Evolutionary conservation across 2,113 vertebrate genomes (phyloP).

Genomic region (Pongo abelii): DNA sequence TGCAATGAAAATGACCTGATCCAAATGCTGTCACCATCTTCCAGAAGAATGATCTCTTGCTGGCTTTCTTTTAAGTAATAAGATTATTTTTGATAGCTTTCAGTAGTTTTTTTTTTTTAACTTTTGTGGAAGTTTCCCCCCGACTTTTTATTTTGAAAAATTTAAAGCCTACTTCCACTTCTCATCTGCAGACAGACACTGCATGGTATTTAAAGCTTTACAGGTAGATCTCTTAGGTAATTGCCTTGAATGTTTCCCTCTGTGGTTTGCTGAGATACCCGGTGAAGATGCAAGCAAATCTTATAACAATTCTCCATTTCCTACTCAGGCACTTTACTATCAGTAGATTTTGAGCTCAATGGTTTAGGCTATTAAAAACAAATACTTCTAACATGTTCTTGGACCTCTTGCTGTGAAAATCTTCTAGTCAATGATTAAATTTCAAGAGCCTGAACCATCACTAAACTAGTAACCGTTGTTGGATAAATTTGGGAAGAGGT

Average conservation of each 20-base stretch:
- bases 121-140: background rate
- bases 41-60: background rate
- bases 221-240: background rate
- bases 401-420: background rate
- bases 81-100: background rate
- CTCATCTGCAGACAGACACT: background rate
- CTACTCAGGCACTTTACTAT: background rate
- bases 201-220: background rate
- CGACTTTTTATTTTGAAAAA: constrained; percentile 4
- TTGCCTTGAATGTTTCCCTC: background rate
- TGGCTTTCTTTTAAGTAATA: background rate
- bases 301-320: background rate
- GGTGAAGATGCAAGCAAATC: background rate
- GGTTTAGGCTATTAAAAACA: background rate
- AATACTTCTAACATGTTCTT: background rate
- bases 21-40: background rate
- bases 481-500: background rate
- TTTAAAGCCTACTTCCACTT: background rate
- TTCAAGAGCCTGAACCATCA: background rate
- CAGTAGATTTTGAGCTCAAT: background rate
- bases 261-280: background rate
- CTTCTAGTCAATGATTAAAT: background rate
- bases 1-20: background rate
- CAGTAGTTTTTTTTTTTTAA: background rate
- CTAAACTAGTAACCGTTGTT: background rate